Conservation (phyloP, 2,888 invertebrate species). For the Xestia xanthographa region DNA sequence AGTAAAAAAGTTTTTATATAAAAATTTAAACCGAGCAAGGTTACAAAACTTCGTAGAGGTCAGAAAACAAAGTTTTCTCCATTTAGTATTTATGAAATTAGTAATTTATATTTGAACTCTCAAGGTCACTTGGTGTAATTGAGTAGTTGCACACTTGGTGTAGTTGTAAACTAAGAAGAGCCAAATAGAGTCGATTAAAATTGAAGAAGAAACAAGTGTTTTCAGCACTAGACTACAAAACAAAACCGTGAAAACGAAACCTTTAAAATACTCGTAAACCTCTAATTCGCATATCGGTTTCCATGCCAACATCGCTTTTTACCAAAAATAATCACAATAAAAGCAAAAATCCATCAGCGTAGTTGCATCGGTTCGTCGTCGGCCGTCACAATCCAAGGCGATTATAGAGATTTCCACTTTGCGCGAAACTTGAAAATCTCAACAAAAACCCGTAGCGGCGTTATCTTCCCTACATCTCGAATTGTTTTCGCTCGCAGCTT, state of each 20-base stretch:
- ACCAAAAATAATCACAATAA: slow-evolving; percentile 68
- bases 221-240: background rate
- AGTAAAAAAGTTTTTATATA: slow-evolving; percentile 47
- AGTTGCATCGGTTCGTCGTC: slow-evolving; percentile 66
- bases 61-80: slow-evolving; percentile 1
- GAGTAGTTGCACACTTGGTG: no score
- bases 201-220: background rate
- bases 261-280: background rate
- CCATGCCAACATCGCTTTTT: slow-evolving; percentile 32
- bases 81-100: slow-evolving; percentile 30
- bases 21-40: slow-evolving; percentile 21
- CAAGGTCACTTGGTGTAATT: background rate
- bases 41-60: slow-evolving; percentile 18
- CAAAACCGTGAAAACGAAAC: slow-evolving; percentile 5
- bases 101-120: slow-evolving; percentile 5
- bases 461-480: slow-evolving; percentile 73
- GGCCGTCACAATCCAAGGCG: slow-evolving; percentile 68
- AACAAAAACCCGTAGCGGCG: slow-evolving; percentile 68
- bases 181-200: background rate
- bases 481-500: slow-evolving; percentile 77
- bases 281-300: slow-evolving; percentile 31
- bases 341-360: slow-evolving; percentile 67
- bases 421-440: slow-evolving; percentile 68
- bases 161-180: background rate
- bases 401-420: slow-evolving; percentile 72